phyloP scores from a whole-genome alignment of 2,888 invertebrate species.

The Erannis defoliaria region DNA sequence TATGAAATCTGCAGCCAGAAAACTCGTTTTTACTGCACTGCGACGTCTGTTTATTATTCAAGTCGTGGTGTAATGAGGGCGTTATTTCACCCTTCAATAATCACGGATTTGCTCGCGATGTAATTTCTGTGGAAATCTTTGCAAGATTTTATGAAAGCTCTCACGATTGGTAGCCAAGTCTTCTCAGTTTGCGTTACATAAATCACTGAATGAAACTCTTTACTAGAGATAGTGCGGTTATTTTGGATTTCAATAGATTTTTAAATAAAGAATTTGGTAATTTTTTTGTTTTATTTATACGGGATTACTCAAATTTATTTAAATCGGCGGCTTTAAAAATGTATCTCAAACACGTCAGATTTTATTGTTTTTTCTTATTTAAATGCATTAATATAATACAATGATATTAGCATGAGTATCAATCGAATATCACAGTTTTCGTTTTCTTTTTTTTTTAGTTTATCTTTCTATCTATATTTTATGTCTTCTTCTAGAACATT shows the following conservation, averaged over 20 bases:
- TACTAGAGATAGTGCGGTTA: background rate
- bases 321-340: no score
- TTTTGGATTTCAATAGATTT: background rate
- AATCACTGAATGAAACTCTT: conserved; percentile 16
- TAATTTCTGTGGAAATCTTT: conserved; percentile 46
- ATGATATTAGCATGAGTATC: no score
- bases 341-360: no score
- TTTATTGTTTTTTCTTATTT: no score
- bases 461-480: no score
- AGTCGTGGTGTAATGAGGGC: conserved; percentile 55
- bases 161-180: conserved; percentile 39
- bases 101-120: conserved; percentile 43
- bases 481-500: background rate
- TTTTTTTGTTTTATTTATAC: no score
- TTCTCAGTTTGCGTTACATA: conserved; percentile 17
- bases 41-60: conserved; percentile 60
- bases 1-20: conserved; percentile 55
- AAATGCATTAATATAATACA: no score
- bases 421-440: background rate
- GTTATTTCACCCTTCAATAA: conserved; percentile 58
- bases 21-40: conserved; percentile 65
- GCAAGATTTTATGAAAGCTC: conserved; percentile 44
- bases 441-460: background rate
- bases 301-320: no score
- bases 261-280: no score